phyloP scores from a whole-genome alignment of 2,113 vertebrate genomes.

The Lophochroa leadbeateri region DNA sequence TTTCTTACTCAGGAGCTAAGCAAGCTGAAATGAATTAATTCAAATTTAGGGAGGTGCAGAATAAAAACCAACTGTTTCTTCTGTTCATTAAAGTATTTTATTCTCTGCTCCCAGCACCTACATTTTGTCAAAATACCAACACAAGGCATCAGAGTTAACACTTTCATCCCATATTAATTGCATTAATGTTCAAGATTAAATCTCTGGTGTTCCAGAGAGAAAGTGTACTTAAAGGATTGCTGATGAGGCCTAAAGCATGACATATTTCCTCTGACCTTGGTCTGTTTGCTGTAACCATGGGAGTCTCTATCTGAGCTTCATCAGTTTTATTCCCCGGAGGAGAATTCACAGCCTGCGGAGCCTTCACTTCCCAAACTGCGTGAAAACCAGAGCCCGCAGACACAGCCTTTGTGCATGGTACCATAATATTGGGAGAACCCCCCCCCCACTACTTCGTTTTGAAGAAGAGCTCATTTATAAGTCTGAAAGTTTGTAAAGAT shows the following conservation, averaged over 20 bases:
- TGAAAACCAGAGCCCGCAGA: background rate
- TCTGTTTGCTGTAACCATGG: background rate
- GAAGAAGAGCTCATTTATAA: background rate
- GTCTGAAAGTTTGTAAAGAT: background rate
- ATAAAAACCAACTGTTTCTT: background rate
- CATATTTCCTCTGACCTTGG: background rate
- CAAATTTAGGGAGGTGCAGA: background rate
- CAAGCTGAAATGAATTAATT: background rate
- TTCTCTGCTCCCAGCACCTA: background rate
- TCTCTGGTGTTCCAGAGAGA: background rate
- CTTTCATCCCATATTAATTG: background rate
- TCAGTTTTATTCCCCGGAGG: background rate
- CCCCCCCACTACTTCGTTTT: background rate
- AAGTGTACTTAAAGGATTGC: background rate
- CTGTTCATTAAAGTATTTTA: background rate
- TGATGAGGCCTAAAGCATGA: background rate
- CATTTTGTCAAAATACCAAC: background rate
- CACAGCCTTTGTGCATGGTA: background rate
- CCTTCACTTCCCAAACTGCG: background rate
- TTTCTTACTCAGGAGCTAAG: background rate
- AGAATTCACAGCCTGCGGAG: background rate
- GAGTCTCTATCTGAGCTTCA: background rate
- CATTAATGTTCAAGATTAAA: background rate
- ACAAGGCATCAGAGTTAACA: background rate
- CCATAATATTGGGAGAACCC: background rate